Evolutionary conservation across 2,888 invertebrate species (phyloP), one percentile per base, ranked within the genome.

Genomic region (Galerucella nymphaeae): DNA sequence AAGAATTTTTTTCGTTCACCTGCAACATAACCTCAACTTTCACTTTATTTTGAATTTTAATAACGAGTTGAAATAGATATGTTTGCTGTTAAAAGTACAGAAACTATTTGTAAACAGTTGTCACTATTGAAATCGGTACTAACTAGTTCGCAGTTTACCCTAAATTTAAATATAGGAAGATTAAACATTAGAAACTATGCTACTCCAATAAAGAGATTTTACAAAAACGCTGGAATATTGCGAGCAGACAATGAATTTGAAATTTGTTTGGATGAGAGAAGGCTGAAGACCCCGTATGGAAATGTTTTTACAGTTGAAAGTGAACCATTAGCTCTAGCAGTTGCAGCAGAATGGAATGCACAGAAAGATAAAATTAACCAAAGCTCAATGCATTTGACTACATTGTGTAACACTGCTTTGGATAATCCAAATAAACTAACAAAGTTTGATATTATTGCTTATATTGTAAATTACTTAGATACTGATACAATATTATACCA

Each of bases 281-380:
- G 96, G 84, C 86, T 98, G 18, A 97, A 97, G 87, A 98, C 98
- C 2, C 98, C 98, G 0, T 90, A 90, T 80, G 97, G 97, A 2
- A 89, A 90, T 72, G 85, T 93, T 10, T 92, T 98, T 78, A 87
- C 90, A 74, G 92, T 98, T 0, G 91, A 92, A 30, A 95, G 91
- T 86, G 96, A 98, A 87, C 92, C 95, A 0, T 87, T 99, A 66
- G 99, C 99, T 1, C 88, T 97, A 74, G 97, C 96, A 18, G 92
- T 99, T 62, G 97, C 98, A 1, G 91, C 93, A 41, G 99, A 99
- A 89, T 99, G 99, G 96, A 94, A 96, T 81, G 89, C 93, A 8
- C 98, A 99, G 85, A 91, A 91, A 76, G 92, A 94, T 38, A 88
- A 88, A 68, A 93, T 99, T 77, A 87, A 93, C 73, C 92, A 91